phyloP scores from a whole-genome alignment of 2,888 invertebrate species.

The Ectobius pallidus region DNA sequence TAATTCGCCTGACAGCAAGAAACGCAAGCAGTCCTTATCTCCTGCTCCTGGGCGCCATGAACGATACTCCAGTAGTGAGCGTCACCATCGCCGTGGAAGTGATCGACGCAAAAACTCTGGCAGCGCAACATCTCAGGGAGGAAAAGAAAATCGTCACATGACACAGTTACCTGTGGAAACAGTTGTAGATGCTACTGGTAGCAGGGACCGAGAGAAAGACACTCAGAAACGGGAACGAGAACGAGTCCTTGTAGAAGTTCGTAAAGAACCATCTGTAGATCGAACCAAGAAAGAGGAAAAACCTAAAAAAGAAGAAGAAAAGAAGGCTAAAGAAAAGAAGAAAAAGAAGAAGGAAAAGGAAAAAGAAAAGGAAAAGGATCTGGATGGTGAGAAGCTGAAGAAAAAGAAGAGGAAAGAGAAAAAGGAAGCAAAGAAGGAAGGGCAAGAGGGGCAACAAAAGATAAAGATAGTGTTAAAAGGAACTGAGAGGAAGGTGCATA shows the following conservation, averaged over 20 bases:
- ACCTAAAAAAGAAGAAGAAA: constrained; percentile 54
- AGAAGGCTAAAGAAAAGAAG: constrained; percentile 53
- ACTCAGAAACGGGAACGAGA: constrained; percentile 30
- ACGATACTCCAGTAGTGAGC: constrained; percentile 27
- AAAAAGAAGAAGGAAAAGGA: constrained; percentile 54
- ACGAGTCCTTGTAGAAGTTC: constrained; percentile 35
- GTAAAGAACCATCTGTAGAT: constrained; percentile 44
- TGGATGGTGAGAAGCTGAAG: constrained; percentile 52
- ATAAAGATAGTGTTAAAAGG: constrained; percentile 48
- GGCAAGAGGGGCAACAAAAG: constrained; percentile 53
- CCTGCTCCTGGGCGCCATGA: constrained; percentile 27
- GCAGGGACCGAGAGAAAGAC: constrained; percentile 32
- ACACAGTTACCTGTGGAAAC: constrained; percentile 32
- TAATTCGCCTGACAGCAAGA: constrained; percentile 34
- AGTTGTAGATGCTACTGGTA: constrained; percentile 25
- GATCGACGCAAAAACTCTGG: constrained; percentile 21
- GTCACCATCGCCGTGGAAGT: constrained; percentile 31
- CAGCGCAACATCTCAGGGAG: constrained; percentile 4
- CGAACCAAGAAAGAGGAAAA: constrained; percentile 53
- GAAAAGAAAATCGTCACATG: constrained; percentile 31
- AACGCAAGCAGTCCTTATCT: constrained; percentile 22
- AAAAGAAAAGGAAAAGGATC: constrained; percentile 54
- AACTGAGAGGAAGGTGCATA: constrained; percentile 45
- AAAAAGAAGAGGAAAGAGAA: constrained; percentile 51
- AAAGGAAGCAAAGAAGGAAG: constrained; percentile 51